Base-by-base conservation (phyloP, 53 echinoderm and acorn worm species). In the Echinarachnius parma region DNA sequence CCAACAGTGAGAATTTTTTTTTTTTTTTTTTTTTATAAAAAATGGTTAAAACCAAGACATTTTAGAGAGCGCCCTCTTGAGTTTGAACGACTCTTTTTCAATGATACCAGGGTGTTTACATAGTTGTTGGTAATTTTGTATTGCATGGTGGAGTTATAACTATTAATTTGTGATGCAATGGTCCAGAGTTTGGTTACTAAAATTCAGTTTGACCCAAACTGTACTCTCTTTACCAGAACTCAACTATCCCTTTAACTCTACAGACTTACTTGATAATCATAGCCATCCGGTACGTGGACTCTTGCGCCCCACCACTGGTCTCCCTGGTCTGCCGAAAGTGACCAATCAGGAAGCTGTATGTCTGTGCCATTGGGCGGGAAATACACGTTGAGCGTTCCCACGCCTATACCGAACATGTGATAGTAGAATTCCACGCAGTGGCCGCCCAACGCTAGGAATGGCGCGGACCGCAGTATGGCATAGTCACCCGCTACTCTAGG, bases 371-470 rank as follows among this genome's bases (percentile, higher is more conserved):
- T 36, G 2, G 46, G 34, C 9, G 65, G 26, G 13, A 35, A 52
- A 9, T 78, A 64, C 13, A 90, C 75, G 15, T 76, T 82, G 18
- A 90, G 37, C 19, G 83, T 63, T 1, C 86, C 86, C 21, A 83
- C 76, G 16, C 49, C 54, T 22, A 59, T 76, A 18, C 90, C 90
- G 22, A 32, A 34, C 90, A 90, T 90, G 30, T 82, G 86, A 79
- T 90, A 86, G 39, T 70, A 90, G 48, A 90, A 90, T 14, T 87
- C 83, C 9, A 92, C 28, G 21, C 92, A 92, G 60, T 87, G 67
- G 28, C 92, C 87, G 31, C 50, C 75, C 32, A 69, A 58, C 7
- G 84, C 64, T 0, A 87, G 75, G n/a, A 69, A 53, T 3, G 53
- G 35, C 31, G 81, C 37, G 13, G 84, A 68, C 46, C 45, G 34